Base-by-base conservation (phyloP, 2,888 invertebrate genomes). In the Beris chalybata region DNA sequence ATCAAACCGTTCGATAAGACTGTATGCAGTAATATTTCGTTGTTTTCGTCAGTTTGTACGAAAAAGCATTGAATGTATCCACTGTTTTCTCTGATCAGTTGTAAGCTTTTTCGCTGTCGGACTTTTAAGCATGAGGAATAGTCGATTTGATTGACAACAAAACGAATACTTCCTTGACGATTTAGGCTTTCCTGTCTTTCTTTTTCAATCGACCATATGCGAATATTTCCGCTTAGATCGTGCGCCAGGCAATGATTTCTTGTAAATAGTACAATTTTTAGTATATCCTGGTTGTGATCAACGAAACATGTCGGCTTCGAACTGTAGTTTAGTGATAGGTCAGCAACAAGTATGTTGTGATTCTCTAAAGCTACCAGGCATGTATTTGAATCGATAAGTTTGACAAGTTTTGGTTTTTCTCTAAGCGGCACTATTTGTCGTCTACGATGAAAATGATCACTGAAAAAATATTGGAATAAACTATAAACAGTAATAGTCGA, bases 381-480 rank as follows among this genome's bases (percentile, higher is more conserved):
- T 29, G 73, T 75, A 57, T 81, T 78, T 6, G 74, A 71, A 15
- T 77, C 73, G 3, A 78, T 68, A 52, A 80, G 74, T 12, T 74
- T 69, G 2, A 77, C 73, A 22, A 74, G 69, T 43, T 72, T 75
- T 7, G 76, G 75, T 22, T 74, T 67, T 32, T 74, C 66, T 2
- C 76, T 76, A 44, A 81, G 69, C 44, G 75, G 74, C 11, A 80
- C 72, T 6, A 81, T 78, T 67, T 80, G 78, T 1, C 79, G 78
- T 22, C 77, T 75, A 67, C 78, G 78, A 69, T 78, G 78, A 54
- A 77, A 78, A 38, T 76, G 75, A 6, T 78, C 80, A 52, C 79
- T 81, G 55, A 30, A 70, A 64, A 9, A 44, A 48, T 11, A 12
- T n/a, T n/a, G n/a, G 15, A 65, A 64, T 50, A 57, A 12, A 32